Percentiles rank a stretch among this genome's conserved stretches.
Conservation (phyloP, 2,888 invertebrate genomes). For the Branchellion lobata region DNA sequence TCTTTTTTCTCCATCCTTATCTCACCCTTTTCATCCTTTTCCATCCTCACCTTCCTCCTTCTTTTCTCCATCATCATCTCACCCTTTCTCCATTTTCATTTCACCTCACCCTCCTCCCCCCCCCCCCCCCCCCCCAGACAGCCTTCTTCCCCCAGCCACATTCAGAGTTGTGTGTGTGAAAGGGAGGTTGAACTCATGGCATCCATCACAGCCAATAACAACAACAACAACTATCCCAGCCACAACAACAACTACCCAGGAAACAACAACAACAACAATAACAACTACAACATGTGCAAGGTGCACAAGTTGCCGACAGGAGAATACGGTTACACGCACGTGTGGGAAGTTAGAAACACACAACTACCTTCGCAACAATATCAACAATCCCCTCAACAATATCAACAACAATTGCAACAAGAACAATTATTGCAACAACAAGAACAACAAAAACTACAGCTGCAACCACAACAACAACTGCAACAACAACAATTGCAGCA, state of each 20-base stretch:
- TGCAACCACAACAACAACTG: slow-evolving; percentile 2
- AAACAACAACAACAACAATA: not conserved
- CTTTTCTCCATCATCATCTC: too few relatives aligned
- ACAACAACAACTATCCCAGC: not conserved
- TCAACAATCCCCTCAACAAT: not conserved
- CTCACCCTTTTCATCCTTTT: too few relatives aligned
- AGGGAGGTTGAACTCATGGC: slow-evolving; percentile 8
- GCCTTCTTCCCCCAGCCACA: not conserved
- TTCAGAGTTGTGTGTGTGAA: not conserved
- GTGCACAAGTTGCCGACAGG: slow-evolving; percentile 45
- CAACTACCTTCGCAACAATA: slow-evolving; percentile 37
- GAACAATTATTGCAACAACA: not conserved
- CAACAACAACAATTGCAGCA: slow-evolving; percentile 3
- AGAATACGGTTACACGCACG: slow-evolving; percentile 47
- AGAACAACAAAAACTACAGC: not conserved
- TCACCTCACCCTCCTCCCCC: too few relatives aligned
- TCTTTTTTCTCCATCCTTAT: too few relatives aligned
- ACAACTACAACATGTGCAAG: slow-evolving; percentile 43
- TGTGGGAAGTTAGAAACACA: slow-evolving; percentile 45
- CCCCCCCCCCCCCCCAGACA: not conserved
- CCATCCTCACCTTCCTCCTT: too few relatives aligned
- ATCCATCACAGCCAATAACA: not conserved
- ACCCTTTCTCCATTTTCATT: too few relatives aligned
- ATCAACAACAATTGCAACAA: slow-evolving; percentile 24
- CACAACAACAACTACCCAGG: not conserved